Percentiles rank a stretch among this genome's conserved stretches.
These are phyloP conservation scores for Meteorus cinctellus DNA, from an alignment of 2,888 invertebrate genomes.

Conservation along the genomic window DNA sequence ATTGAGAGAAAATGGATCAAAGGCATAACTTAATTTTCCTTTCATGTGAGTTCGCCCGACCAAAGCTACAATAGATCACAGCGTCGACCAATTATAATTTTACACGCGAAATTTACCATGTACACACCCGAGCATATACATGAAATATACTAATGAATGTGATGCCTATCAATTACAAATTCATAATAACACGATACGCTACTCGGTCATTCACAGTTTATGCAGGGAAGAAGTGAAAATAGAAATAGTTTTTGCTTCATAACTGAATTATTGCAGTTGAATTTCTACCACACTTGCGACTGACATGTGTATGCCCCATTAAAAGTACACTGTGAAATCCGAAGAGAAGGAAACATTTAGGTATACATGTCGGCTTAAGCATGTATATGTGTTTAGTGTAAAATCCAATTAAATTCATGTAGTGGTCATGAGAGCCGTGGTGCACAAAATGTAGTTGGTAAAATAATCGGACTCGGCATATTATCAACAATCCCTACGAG, in stretches of 20 bases:
- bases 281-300: too few relatives aligned
- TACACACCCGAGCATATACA: background rate
- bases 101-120: background rate
- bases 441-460: background rate
- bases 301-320: too few relatives aligned
- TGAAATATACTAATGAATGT: background rate
- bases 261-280: too few relatives aligned
- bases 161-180: background rate
- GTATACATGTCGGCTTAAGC: background rate
- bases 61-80: background rate
- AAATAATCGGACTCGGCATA: background rate
- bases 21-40: background rate
- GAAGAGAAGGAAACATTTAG: background rate
- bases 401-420: slow-evolving; percentile 6
- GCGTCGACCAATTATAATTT: background rate
- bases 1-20: background rate
- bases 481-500: slow-evolving; percentile 1
- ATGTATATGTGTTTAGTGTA: background rate
- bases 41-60: background rate
- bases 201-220: too few relatives aligned
- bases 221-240: too few relatives aligned
- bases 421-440: slow-evolving; percentile 5
- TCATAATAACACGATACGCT: too few relatives aligned
- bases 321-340: too few relatives aligned
- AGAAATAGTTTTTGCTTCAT: too few relatives aligned